Conservation (phyloP, 2,113 vertebrate genomes). For the Indicator maculatus region DNA sequence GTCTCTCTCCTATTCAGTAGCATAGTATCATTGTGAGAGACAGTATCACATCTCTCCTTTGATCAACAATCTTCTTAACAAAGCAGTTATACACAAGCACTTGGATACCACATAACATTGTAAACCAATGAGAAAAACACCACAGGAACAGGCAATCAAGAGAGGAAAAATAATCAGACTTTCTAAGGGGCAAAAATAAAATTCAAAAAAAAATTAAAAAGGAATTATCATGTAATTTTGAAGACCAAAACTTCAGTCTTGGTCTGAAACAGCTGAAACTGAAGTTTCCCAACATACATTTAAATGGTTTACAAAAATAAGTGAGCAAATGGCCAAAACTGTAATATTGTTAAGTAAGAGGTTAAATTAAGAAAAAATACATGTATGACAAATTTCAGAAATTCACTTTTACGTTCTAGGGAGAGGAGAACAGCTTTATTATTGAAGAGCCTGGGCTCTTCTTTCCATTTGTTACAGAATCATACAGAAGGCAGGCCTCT, state of each 20-base stretch:
- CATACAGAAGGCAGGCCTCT: neutral
- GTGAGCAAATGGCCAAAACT: neutral
- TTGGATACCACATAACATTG: neutral
- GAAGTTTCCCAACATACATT: neutral
- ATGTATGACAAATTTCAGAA: neutral
- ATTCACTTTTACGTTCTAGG: neutral
- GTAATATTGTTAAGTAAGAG: neutral
- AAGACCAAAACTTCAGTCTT: neutral
- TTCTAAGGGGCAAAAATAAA: neutral
- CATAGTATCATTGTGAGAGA: neutral
- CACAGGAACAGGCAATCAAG: neutral
- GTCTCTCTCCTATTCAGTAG: neutral
- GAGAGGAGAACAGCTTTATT: neutral
- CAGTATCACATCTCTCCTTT: neutral
- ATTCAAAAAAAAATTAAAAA: neutral
- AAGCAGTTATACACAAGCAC: neutral
- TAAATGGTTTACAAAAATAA: neutral
- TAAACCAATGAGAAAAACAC: neutral
- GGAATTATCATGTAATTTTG: neutral
- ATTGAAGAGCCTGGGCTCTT: neutral
- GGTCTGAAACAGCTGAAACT: neutral
- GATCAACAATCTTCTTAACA: neutral
- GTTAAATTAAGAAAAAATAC: neutral
- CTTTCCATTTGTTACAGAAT: neutral
- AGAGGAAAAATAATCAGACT: neutral